Base-by-base conservation (phyloP, 2,888 invertebrate species). In the Tanytarsus gracilentus region DNA sequence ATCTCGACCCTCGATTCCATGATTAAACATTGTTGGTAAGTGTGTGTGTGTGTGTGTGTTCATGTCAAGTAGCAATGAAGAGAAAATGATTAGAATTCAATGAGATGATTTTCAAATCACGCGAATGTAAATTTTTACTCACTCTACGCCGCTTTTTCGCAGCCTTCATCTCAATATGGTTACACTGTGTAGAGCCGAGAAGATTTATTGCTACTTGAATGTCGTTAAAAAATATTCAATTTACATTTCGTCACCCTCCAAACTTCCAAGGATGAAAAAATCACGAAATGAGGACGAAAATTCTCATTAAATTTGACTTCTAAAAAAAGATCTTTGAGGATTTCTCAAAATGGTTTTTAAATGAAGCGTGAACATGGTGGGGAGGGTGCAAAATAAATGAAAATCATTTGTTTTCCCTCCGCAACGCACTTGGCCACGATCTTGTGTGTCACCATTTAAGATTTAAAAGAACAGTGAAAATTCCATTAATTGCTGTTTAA, bases 191-290 rank as follows among this genome's bases (percentile, higher is more conserved):
- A n/a, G n/a, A n/a, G 2, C 21, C 7, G 52, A 52, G 30, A 56
- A 58, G 58, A 58, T 58, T 58, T 58, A 58, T 58, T 58, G 48
- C 48, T 27, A 11, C 44, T 23, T 27, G 25, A 58, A 16, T 58
- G 29, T 58, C 58, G 58, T 58, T 48, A 48, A 30, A 58, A 58
- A 58, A 58, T 58, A 58, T 58, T 58, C 58, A 44, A 58, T 58
- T 58, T 48, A 36, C 29, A 55, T 39, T 39, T 25, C 26, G n/a
- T 30, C 16, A n/a, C 18, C 16, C 30, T n/a, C 30, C 26, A 6
- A 11, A 49, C n/a, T n/a, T n/a, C n/a, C n/a, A n/a, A n/a, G n/a
- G n/a, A n/a, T n/a, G n/a, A n/a, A n/a, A n/a, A n/a, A n/a, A n/a
- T n/a, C n/a, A n/a, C n/a, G n/a, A n/a, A n/a, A n/a, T n/a, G n/a